phyloP scores from a whole-genome alignment of 2,113 vertebrate genomes.

The Myrmecophaga tridactyla region DNA sequence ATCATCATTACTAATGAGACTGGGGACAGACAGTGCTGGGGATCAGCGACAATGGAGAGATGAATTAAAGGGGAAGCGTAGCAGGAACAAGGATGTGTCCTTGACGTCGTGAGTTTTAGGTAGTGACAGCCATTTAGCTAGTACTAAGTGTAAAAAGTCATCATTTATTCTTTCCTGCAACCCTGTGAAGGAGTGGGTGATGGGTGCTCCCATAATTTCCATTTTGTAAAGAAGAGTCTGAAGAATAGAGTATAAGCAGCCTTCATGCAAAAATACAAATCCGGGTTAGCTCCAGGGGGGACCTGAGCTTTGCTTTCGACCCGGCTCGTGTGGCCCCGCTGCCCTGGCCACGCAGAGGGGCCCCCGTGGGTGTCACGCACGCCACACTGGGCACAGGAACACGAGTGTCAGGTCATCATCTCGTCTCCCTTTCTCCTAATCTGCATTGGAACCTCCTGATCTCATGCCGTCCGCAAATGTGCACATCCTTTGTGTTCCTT shows the following conservation, averaged over 20 bases:
- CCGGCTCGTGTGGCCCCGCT: neutral
- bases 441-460: neutral
- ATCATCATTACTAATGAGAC: neutral
- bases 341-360: neutral
- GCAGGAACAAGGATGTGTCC: neutral
- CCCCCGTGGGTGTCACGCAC: neutral
- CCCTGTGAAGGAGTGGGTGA: neutral
- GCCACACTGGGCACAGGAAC: neutral
- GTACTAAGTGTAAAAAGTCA: neutral
- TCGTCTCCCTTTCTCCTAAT: neutral
- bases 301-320: neutral
- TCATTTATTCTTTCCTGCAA: neutral
- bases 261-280: neutral
- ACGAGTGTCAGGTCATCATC: neutral
- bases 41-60: neutral
- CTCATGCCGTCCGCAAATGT: constrained; percentile 24
- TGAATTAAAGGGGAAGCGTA: neutral
- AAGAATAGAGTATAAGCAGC: neutral
- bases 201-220: neutral
- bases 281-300: neutral
- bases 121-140: neutral
- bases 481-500: neutral
- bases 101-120: neutral
- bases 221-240: neutral
- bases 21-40: neutral